Conservation (phyloP, 1,140 invertebrate species). For the Ylistrum balloti region DNA sequence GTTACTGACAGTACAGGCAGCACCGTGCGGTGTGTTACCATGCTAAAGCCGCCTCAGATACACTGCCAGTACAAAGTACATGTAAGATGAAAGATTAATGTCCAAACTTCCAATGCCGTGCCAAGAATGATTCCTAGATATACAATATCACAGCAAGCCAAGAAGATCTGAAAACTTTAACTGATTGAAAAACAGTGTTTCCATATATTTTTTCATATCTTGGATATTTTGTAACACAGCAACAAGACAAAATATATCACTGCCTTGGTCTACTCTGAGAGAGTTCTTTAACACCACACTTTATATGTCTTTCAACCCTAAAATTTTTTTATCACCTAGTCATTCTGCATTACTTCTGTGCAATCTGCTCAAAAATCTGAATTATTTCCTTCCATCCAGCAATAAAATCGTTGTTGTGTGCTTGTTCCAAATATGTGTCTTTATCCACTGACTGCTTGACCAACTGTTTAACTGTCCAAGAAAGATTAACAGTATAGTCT, state of each 20-base stretch:
- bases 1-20: background rate
- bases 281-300: too few species aligned
- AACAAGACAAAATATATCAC: background rate
- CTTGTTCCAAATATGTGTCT: background rate
- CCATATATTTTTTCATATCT: background rate
- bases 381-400: too few species aligned
- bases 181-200: background rate
- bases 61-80: background rate
- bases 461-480: background rate
- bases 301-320: too few species aligned
- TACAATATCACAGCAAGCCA: background rate
- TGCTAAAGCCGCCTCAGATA: background rate
- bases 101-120: background rate
- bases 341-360: too few species aligned
- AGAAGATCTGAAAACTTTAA: background rate
- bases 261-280: background rate
- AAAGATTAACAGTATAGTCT: background rate
- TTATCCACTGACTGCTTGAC: background rate
- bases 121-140: constrained; percentile 7
- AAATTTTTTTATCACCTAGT: too few species aligned
- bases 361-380: too few species aligned
- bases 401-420: too few species aligned
- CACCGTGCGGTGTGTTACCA: background rate
- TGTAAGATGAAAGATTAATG: background rate
- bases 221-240: background rate